A percentile compares a stretch with the other conserved stretches of the same genome.
Conservation (phyloP, 1,140 invertebrate species). For the Helicoverpa armigera region DNA sequence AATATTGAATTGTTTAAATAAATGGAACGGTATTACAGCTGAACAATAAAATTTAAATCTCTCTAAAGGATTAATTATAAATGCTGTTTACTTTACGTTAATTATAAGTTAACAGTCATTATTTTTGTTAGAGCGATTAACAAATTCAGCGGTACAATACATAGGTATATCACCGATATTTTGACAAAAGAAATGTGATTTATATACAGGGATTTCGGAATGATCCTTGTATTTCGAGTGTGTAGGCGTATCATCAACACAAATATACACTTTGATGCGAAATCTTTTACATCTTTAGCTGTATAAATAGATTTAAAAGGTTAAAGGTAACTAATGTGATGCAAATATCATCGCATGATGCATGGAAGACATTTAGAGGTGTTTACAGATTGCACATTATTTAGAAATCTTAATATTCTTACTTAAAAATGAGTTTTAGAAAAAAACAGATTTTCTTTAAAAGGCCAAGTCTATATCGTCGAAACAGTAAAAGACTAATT, state of each 20-base stretch:
- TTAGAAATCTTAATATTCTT: background rate
- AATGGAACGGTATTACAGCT: background rate
- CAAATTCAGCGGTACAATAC: background rate
- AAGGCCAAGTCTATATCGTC: no score
- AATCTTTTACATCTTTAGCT: background rate
- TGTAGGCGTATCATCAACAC: slow-evolving; percentile 8
- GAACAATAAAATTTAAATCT: no score
- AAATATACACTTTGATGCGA: slow-evolving; percentile 2
- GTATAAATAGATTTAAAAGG: background rate
- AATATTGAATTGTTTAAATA: slow-evolving; percentile 9
- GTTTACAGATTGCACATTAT: no score
- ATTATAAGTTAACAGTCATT: slow-evolving; percentile 20
- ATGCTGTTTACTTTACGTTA: slow-evolving; percentile 23
- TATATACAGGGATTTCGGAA: slow-evolving; percentile 12
- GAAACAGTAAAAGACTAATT: no score
- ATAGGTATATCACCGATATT: background rate
- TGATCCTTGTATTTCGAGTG: background rate
- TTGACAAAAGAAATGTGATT: background rate
- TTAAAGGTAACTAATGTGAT: background rate
- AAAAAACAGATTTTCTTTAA: no score
- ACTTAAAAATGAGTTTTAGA: no score
- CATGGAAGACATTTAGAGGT: no score
- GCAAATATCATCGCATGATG: background rate
- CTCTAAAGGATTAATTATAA: no score
- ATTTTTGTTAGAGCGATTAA: background rate